A percentile compares a stretch with the other conserved stretches of the same genome.
phyloP scores from a whole-genome alignment of 23 tunicate genomes.

The Botrylloides violaceus region DNA sequence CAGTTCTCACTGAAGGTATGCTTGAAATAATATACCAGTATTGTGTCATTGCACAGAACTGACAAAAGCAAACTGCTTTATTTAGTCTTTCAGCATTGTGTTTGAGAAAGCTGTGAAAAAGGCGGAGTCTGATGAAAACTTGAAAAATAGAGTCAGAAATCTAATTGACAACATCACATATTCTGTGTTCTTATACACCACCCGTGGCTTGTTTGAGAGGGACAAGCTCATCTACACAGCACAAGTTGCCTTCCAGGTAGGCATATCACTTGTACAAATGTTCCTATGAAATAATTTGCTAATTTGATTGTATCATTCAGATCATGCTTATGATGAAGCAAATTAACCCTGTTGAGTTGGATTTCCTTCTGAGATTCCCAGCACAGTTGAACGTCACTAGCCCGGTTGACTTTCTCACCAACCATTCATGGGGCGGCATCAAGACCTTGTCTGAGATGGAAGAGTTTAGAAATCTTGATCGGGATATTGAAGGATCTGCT shows the following conservation, averaged over 20 bases:
- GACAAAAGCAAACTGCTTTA: not conserved
- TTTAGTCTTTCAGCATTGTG: slow-evolving; percentile 89
- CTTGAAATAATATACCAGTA: not conserved
- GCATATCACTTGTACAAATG: too few relatives aligned
- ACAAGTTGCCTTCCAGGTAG: slow-evolving; percentile 96
- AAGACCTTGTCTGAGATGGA: slow-evolving; percentile 95
- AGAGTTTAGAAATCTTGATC: slow-evolving; percentile 89
- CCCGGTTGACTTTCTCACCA: slow-evolving; percentile 91
- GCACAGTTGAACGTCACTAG: slow-evolving; percentile 84
- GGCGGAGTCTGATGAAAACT: slow-evolving; percentile 75
- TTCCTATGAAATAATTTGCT: not conserved
- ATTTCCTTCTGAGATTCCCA: slow-evolving; percentile 89
- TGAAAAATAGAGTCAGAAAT: slow-evolving; percentile 85
- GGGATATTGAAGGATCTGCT: slow-evolving; percentile 96
- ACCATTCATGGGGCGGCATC: slow-evolving; percentile 85
- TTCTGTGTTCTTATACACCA: slow-evolving; percentile 87
- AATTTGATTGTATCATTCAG: slow-evolving; percentile 26
- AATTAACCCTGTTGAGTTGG: slow-evolving; percentile 85
- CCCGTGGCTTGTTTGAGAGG: slow-evolving; percentile 90
- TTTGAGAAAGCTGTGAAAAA: slow-evolving; percentile 89
- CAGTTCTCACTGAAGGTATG: slow-evolving; percentile 92
- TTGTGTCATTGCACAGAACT: not conserved
- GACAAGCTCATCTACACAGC: slow-evolving; percentile 98
- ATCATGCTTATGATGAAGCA: slow-evolving; percentile 60
- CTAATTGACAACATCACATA: slow-evolving; percentile 69